Conservation (phyloP, 2,797 vertebrate species). For the Epinephelus awoara region DNA sequence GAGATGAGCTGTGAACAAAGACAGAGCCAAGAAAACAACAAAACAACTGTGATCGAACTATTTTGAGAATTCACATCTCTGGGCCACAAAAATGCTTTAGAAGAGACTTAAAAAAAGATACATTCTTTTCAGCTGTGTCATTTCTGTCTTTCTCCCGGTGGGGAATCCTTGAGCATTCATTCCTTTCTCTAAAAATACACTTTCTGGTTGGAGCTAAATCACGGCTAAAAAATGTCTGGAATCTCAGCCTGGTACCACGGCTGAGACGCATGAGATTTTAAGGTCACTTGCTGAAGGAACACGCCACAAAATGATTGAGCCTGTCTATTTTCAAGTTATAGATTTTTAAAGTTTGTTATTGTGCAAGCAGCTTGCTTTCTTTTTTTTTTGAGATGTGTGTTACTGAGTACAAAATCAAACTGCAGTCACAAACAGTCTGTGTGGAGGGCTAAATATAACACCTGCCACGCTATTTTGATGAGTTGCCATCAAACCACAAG, state of each 20-base stretch:
- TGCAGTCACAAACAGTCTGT: not conserved
- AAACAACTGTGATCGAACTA: constrained; percentile 18
- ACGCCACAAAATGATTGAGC: not conserved
- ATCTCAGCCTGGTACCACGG: constrained; percentile 31
- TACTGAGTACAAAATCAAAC: not conserved
- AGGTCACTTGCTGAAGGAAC: not conserved
- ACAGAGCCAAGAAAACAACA: not conserved
- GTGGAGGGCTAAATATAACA: constrained; percentile 3
- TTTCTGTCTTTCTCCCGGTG: constrained; percentile 25
- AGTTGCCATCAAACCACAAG: constrained; percentile 6
- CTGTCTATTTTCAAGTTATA: not conserved
- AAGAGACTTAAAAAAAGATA: constrained; percentile 12
- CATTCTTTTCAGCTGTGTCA: constrained; percentile 31
- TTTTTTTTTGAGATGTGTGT: not conserved
- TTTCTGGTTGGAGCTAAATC: constrained; percentile 46
- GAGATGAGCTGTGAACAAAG: not conserved
- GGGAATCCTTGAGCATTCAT: constrained; percentile 55
- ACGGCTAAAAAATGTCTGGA: constrained; percentile 51
- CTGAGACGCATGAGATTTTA: constrained; percentile 17
- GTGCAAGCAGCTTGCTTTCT: not conserved
- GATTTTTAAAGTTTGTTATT: not conserved
- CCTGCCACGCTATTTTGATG: not conserved
- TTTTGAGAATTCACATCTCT: constrained; percentile 33
- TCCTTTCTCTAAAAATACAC: constrained; percentile 46
- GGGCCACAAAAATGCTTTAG: constrained; percentile 23